Base-by-base conservation (phyloP, 35 echinoderm and acorn worm species). In the Hemicentrotus pulcherrimus region DNA sequence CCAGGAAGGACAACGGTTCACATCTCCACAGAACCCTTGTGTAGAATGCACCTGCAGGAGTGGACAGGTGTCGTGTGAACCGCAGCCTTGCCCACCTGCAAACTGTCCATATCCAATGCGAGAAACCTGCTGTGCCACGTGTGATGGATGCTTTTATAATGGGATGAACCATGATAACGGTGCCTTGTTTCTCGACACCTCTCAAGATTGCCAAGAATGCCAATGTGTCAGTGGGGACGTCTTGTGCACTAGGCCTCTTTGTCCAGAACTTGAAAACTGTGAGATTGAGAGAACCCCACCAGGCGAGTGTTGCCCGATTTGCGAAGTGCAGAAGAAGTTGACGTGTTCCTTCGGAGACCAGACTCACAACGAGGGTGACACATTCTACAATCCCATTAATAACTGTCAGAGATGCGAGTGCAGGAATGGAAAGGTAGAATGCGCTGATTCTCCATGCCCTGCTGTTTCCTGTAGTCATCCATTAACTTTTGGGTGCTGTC, bases 1-100 rank as follows among this genome's bases (percentile, higher is more conserved):
- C 47, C 87, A 94, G 30, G 97, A 97, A 41, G 94, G 96, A 47
- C 95, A 96, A 24, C 95, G 95, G 10, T 99, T 99, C 95, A 46
- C 93, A 59, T 92, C 97, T 61, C 86, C 95, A 24, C 94, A 95
- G 13, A 96, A 99, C 52, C 45, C 30, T 15, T 99, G 98, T 91
- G 95, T 95, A 16, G 95, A 95, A 91, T 99, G 98, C 31, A 95
- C 91, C 10, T 97, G 96, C 55, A 30, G 61, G 31, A 86, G 47
- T 46, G 94, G 78, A 58, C 61, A 94, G 60, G 78, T 94, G 9
- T 12, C 12, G 6, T 86, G 59, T 94, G 78, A 94, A 19, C 78
- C 61, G 15, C 28, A 41, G 13, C 65, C 86, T 11, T 96, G 95
- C 31, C 90, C 91, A 47, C 31, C 91, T 22, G 91, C 91, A 55